Evolutionary conservation across 2,797 vertebrate species (phyloP).

Genomic region (Poecilia gillii): DNA sequence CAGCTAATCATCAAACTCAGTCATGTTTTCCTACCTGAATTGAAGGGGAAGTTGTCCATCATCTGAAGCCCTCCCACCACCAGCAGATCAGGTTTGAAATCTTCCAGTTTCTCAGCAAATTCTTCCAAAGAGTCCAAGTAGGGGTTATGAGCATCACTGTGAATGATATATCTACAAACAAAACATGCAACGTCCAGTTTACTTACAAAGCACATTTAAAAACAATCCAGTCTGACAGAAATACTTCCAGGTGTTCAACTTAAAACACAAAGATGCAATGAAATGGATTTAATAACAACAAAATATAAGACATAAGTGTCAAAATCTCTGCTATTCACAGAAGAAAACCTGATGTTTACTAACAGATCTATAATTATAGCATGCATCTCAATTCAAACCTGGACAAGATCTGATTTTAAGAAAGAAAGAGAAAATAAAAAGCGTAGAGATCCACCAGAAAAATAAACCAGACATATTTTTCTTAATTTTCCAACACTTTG

Average conservation of each 20-base stretch:
- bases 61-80: slow-evolving; percentile 88
- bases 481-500: neutral
- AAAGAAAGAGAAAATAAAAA: neutral
- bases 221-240: neutral
- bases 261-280: neutral
- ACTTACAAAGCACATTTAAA: neutral
- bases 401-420: neutral
- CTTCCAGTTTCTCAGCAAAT: slow-evolving; percentile 78
- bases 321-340: neutral
- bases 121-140: slow-evolving; percentile 84
- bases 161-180: slow-evolving; percentile 83
- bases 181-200: neutral
- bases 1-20: neutral
- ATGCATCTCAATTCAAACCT: neutral
- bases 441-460: neutral
- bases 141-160: slow-evolving; percentile 87
- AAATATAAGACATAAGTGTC: neutral
- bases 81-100: slow-evolving; percentile 82
- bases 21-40: slow-evolving; percentile 65
- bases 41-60: slow-evolving; percentile 90
- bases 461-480: neutral
- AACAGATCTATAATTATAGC: neutral
- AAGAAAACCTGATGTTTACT: neutral
- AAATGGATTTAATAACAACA: neutral
- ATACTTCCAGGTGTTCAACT: neutral